Percentiles rank a stretch among this genome's conserved stretches.
phyloP scores from a whole-genome alignment of 2,888 invertebrate species.

The Athrips mouffetella region DNA sequence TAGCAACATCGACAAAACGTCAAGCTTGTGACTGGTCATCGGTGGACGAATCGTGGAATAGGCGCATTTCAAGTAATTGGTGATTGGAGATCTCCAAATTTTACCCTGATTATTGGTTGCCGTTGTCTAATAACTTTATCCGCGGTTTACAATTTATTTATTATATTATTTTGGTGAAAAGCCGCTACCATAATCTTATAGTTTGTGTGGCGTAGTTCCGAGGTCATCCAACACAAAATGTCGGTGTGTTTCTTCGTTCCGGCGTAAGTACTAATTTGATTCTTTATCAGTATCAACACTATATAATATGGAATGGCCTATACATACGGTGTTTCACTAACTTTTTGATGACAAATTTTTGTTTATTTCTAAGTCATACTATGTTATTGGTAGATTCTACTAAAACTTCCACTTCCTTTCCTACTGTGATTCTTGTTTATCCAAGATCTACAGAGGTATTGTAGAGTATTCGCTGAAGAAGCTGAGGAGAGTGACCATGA shows the following conservation, averaged over 20 bases:
- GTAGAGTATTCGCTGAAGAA: too few relatives aligned
- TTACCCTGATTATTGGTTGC: slow-evolving; percentile 76
- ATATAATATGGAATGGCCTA: too few relatives aligned
- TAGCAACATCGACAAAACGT: slow-evolving; percentile 56
- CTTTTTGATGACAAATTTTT: not conserved
- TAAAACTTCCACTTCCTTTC: too few relatives aligned
- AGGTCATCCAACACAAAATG: slow-evolving; percentile 71
- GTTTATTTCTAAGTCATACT: too few relatives aligned
- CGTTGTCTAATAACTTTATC: slow-evolving; percentile 62
- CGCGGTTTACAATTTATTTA: slow-evolving; percentile 52
- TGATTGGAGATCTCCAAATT: slow-evolving; percentile 78
- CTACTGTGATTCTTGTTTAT: too few relatives aligned
- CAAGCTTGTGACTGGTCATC: slow-evolving; percentile 78
- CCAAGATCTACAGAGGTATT: too few relatives aligned
- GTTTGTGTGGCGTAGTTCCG: slow-evolving; percentile 28
- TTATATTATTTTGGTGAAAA: slow-evolving; percentile 33
- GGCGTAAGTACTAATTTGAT: slow-evolving; percentile 78
- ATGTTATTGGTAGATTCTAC: too few relatives aligned
- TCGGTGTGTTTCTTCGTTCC: slow-evolving; percentile 84
- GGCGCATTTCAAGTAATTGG: slow-evolving; percentile 76
- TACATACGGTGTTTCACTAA: too few relatives aligned
- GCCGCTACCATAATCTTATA: slow-evolving; percentile 28
- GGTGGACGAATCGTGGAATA: slow-evolving; percentile 76
- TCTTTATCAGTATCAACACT: slow-evolving; percentile 13
- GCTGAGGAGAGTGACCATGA: too few relatives aligned